Percentiles rank a stretch among this genome's conserved stretches.
These are phyloP conservation scores for Apteryx owenii DNA, from an alignment of 2,113 vertebrate genomes.

Conservation along the genomic window DNA sequence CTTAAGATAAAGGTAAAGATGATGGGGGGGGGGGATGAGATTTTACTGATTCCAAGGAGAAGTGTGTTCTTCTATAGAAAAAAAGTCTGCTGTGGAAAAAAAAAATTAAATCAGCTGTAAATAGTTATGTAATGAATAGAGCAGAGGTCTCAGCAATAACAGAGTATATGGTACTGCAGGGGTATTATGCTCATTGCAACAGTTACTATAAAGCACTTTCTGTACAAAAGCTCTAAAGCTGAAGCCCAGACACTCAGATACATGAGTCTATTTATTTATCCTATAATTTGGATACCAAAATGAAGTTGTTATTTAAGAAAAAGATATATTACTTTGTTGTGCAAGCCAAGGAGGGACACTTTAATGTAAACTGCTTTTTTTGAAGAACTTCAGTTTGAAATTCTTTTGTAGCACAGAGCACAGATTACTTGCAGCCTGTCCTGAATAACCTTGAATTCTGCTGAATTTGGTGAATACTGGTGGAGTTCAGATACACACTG, in stretches of 20 bases:
- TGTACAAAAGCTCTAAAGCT: not conserved
- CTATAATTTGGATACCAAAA: not conserved
- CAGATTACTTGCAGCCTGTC: not conserved
- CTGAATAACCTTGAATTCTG: not conserved
- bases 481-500: not conserved
- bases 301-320: not conserved
- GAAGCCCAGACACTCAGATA: not conserved
- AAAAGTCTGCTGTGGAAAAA: not conserved
- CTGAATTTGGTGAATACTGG: not conserved
- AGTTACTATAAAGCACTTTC: fast-evolving
- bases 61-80: not conserved
- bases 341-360: not conserved
- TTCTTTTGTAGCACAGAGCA: not conserved
- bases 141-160: fast-evolving
- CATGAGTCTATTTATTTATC: not conserved
- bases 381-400: not conserved
- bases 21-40: not conserved
- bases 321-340: not conserved
- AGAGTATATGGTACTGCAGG: not conserved
- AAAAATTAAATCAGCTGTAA: not conserved
- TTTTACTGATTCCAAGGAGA: not conserved
- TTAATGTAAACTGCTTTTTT: not conserved
- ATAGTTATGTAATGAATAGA: not conserved
- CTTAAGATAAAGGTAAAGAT: not conserved
- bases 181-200: not conserved